Percentiles rank a stretch among this genome's conserved stretches.
Conservation (phyloP, 2,113 vertebrate species). For the Argyrosomus japonicus region DNA sequence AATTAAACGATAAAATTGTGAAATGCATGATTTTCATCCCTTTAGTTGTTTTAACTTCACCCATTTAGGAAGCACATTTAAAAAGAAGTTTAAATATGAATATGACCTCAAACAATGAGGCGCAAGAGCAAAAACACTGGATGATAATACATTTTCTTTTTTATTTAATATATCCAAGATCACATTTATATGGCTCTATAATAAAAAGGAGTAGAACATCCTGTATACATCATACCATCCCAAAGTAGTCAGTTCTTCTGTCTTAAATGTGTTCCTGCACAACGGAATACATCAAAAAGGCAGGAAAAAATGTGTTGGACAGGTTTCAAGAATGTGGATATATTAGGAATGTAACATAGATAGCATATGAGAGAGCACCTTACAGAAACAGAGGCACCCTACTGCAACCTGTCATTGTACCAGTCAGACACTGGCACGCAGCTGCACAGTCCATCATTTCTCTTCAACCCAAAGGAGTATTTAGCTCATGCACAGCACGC, state of each 20-base stretch:
- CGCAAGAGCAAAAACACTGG: background rate
- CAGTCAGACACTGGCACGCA: background rate
- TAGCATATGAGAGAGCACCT: background rate
- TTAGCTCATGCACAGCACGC: background rate
- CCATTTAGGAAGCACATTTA: background rate
- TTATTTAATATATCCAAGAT: no score
- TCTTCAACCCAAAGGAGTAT: background rate
- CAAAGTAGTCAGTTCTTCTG: background rate
- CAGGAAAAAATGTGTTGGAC: background rate
- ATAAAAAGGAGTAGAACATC: background rate
- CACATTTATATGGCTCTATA: background rate
- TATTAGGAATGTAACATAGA: background rate
- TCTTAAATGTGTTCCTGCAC: background rate
- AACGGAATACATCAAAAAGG: conserved; percentile 18
- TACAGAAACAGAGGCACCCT: background rate
- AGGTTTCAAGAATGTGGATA: conserved; percentile 24
- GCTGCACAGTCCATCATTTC: background rate
- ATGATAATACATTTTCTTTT: background rate
- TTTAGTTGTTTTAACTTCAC: background rate
- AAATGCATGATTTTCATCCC: background rate
- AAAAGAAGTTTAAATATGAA: background rate
- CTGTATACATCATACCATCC: background rate
- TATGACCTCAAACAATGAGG: background rate
- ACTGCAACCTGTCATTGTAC: background rate
- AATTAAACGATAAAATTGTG: background rate